These are phyloP conservation scores for Rutilus rutilus DNA, from an alignment of 2,113 vertebrate genomes.

Conservation along the genomic window DNA sequence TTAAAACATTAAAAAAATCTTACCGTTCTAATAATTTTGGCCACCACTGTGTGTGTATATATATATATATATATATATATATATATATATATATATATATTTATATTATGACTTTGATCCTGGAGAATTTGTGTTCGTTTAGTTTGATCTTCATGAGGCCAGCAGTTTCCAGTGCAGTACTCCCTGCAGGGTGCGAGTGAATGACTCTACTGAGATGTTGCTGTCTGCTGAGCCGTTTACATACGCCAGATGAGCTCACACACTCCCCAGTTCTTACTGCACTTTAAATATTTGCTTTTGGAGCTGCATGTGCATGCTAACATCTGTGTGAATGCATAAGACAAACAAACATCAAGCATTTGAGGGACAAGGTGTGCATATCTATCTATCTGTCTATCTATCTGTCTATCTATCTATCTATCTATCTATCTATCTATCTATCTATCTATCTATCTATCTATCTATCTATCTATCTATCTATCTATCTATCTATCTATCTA, in stretches of 20 bases:
- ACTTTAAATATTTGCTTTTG: constrained; percentile 69
- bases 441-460: not conserved
- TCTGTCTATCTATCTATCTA: not conserved
- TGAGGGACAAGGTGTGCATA: not conserved
- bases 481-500: not conserved
- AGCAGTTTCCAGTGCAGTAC: not conserved
- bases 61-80: no score
- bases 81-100: no score
- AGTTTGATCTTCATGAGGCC: not conserved
- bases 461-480: not conserved
- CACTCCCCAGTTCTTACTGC: constrained; percentile 56
- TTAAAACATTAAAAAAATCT: no score
- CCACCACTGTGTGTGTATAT: no score
- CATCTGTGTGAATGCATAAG: not conserved
- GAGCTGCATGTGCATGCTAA: constrained; percentile 36
- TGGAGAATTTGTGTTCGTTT: not conserved
- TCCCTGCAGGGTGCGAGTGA: constrained; percentile 1
- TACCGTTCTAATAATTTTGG: no score
- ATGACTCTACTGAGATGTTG: constrained; percentile 6
- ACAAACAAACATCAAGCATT: not conserved
- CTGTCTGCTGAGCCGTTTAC: not conserved
- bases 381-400: not conserved
- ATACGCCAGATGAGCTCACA: constrained; percentile 54
- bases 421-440: not conserved
- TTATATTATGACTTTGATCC: not conserved